A percentile compares a stretch with the other conserved stretches of the same genome.
phyloP scores from a whole-genome alignment of 2,888 invertebrate species.

The Phragmatobia fuliginosa region DNA sequence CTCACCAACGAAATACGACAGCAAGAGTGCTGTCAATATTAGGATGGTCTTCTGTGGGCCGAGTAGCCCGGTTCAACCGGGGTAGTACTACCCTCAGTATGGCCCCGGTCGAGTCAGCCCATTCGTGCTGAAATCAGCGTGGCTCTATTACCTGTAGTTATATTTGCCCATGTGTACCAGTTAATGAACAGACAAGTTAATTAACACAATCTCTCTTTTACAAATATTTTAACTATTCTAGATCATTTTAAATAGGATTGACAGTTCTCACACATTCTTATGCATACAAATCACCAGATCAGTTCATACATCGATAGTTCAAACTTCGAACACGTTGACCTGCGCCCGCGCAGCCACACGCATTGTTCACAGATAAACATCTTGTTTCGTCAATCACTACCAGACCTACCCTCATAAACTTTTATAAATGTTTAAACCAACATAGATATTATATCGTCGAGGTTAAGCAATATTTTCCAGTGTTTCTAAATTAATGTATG shows the following conservation, averaged over 20 bases:
- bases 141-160: too few relatives aligned
- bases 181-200: neutral
- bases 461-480: constrained; percentile 16
- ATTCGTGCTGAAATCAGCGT: too few relatives aligned
- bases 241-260: constrained; percentile 26
- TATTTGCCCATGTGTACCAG: too few relatives aligned
- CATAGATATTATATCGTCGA: constrained; percentile 12
- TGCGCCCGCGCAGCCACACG: constrained; percentile 70
- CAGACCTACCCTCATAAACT: constrained; percentile 60
- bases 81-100: too few relatives aligned
- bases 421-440: constrained; percentile 21
- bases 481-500: constrained; percentile 51
- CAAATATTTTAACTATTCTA: neutral
- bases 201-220: neutral
- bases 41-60: too few relatives aligned
- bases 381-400: constrained; percentile 74
- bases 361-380: constrained; percentile 80
- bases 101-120: too few relatives aligned
- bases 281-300: constrained; percentile 47
- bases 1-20: too few relatives aligned
- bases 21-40: too few relatives aligned
- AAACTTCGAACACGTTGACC: constrained; percentile 57
- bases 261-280: constrained; percentile 54
- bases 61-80: too few relatives aligned
- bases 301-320: constrained; percentile 66